Percentiles rank a stretch among this genome's conserved stretches.
Evolutionary conservation across 2,888 invertebrate species (phyloP).

Genomic region (Oligia latruncula): DNA sequence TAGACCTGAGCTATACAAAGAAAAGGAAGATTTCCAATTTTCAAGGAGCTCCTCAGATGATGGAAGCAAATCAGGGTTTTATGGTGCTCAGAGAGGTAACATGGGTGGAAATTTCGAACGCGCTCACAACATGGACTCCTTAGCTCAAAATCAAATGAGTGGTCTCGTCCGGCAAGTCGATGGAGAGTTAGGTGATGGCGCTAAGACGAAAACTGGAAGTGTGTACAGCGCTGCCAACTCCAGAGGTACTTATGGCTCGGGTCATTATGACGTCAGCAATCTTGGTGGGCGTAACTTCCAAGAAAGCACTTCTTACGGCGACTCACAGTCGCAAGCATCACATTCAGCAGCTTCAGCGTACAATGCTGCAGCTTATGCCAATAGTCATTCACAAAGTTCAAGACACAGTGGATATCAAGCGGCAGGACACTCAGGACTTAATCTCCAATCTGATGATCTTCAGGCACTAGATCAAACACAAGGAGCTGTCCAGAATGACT

Average conservation of each 20-base stretch:
- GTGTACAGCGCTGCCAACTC: constrained; percentile 86
- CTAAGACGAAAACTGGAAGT: constrained; percentile 80
- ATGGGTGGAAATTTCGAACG: constrained; percentile 88
- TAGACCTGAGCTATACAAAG: constrained; percentile 84
- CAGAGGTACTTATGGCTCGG: constrained; percentile 83
- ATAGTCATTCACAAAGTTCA: constrained; percentile 70
- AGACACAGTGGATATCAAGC: constrained; percentile 69
- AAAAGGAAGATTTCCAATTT: constrained; percentile 88
- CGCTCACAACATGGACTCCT: constrained; percentile 87
- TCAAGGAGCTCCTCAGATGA: constrained; percentile 87
- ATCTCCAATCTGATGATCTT: constrained; percentile 69
- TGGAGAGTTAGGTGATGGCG: constrained; percentile 84
- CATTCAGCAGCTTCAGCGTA: constrained; percentile 58
- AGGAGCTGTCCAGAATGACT: constrained; percentile 68
- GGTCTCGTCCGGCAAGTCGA: constrained; percentile 83
- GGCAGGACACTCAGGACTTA: constrained; percentile 58
- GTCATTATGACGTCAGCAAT: constrained; percentile 81
- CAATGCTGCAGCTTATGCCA: constrained; percentile 62
- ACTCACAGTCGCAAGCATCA: constrained; percentile 73
- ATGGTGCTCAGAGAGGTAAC: constrained; percentile 88
- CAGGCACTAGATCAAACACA: constrained; percentile 71
- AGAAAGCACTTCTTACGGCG: constrained; percentile 73
- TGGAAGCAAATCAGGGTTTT: constrained; percentile 84
- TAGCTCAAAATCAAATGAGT: constrained; percentile 87
- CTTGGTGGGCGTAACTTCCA: constrained; percentile 84